Percentiles rank a stretch among this genome's conserved stretches.
These are phyloP conservation scores for Myripristis jacobus DNA, from an alignment of 2,797 vertebrate genomes.

Conservation along the genomic window DNA sequence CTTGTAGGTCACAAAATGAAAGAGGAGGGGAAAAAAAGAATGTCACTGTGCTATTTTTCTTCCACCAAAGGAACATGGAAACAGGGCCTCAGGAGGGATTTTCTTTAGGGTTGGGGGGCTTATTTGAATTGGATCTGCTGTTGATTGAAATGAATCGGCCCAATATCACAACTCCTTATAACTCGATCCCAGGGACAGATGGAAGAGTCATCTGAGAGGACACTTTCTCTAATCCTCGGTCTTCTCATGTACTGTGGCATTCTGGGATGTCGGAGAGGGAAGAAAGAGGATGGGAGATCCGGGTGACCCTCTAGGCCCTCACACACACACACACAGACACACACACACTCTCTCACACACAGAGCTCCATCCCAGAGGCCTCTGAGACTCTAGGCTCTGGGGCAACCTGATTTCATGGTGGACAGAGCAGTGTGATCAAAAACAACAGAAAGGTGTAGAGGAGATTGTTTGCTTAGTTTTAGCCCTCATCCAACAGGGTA, in stretches of 20 bases:
- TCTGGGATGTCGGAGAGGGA: conserved; percentile 65
- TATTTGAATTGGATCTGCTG: conserved; percentile 82
- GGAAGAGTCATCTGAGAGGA: conserved; percentile 81
- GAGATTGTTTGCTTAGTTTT: conserved; percentile 78
- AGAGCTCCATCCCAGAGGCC: conserved; percentile 33
- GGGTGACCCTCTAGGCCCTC: conserved; percentile 62
- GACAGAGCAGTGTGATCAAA: conserved; percentile 63
- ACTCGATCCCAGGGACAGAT: conserved; percentile 83
- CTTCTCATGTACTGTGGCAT: conserved; percentile 77
- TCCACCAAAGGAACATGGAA: conserved; percentile 57
- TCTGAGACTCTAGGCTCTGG: conserved; percentile 39
- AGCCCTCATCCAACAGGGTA: conserved; percentile 52
- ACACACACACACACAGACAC: conserved; percentile 17
- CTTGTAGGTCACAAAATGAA: conserved; percentile 47
- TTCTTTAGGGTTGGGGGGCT: conserved; percentile 69
- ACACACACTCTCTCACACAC: conserved; percentile 17
- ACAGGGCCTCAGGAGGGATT: conserved; percentile 70
- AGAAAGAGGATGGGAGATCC: conserved; percentile 66
- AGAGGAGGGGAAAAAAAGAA: conserved; percentile 39
- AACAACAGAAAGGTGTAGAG: conserved; percentile 77
- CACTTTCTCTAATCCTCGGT: conserved; percentile 80
- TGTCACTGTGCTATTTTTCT: conserved; percentile 50
- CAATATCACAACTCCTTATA: conserved; percentile 81
- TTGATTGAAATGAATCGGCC: conserved; percentile 81
- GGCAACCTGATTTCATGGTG: conserved; percentile 73